Base-by-base conservation (phyloP, 2,888 invertebrate genomes). In the Ormyrus thymus region DNA sequence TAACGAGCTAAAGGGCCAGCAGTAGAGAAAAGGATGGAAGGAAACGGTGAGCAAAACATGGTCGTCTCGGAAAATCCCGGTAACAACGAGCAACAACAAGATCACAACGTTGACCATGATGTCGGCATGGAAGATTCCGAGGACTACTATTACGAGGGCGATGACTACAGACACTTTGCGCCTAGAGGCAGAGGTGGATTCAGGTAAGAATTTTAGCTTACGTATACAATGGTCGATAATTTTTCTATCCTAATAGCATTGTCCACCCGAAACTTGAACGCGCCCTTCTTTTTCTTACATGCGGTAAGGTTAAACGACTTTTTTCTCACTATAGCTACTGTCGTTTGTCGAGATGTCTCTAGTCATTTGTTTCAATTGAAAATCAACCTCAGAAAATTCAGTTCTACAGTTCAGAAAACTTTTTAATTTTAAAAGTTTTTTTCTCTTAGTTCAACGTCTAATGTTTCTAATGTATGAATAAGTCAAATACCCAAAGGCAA, bases 161-260 rank as follows among this genome's bases (percentile, higher is more conserved):
- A 91, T 66, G 90, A 91, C 76, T 91, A 90, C 81, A 90, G 91
- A 83, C 92, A 91, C 84, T 91, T 91, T 84, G 87, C 90, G 71
- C 90, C 90, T 53, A 87, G 91, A 79, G 91, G 92, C 50, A 88
- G 92, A 83, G 91, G 91, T 77, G 91, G 90, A 72, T 92, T 92
- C 84, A 91, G 92, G 92, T 92, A 89, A 85, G 80, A 7, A 50
- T 43, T 66, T 66, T 66, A 0, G n/a, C 29, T 43, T n/a, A 43
- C 43, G n/a, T 6, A 50, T 11, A 29, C 13, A 13, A 50, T 51
- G 11, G 46, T 15, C 1, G 29, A 29, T 29, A 29, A 29, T 29
- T 29, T 13, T 53, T 50, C 45, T 9, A 7, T n/a, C 45, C n/a
- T 51, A 29, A 29, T 29, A 72, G 45, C 48, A 56, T 53, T 56